These are phyloP conservation scores for Neoseiulus cucumeris DNA, from an alignment of 1,140 invertebrate genomes.

Conservation along the genomic window DNA sequence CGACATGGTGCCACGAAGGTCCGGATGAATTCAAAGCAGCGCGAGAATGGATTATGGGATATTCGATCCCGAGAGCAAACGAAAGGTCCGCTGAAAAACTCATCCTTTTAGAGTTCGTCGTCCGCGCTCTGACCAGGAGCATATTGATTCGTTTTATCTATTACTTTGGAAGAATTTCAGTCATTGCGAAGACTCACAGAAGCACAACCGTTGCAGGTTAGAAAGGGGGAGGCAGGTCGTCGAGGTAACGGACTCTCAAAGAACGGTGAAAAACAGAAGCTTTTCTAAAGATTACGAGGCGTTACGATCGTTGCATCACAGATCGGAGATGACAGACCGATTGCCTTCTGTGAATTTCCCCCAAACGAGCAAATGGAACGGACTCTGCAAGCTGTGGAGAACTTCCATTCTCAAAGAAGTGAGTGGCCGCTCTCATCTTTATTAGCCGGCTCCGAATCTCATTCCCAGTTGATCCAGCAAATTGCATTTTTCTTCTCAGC, in stretches of 20 bases:
- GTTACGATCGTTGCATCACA: conserved; percentile 31
- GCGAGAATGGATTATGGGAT: conserved; percentile 56
- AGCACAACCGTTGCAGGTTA: neutral
- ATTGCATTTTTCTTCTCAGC: neutral
- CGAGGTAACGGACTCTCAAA: conserved; percentile 28
- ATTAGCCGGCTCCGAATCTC: neutral
- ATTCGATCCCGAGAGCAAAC: conserved; percentile 22
- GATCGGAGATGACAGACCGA: conserved; percentile 73
- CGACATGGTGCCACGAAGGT: conserved; percentile 93
- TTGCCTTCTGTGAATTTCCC: conserved; percentile 76
- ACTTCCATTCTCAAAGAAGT: conserved; percentile 51
- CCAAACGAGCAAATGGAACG: conserved; percentile 72
- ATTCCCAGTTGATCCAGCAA: neutral
- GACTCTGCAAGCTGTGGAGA: conserved; percentile 80
- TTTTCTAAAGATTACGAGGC: conserved; percentile 32
- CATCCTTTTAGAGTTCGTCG: too few species aligned
- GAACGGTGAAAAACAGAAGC: conserved; percentile 31
- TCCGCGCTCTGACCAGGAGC: too few species aligned
- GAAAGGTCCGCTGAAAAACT: too few species aligned
- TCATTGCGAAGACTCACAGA: too few species aligned
- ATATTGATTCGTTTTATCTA: too few species aligned
- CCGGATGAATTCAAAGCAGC: conserved; percentile 57
- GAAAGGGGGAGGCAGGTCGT: conserved; percentile 27
- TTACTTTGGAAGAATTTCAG: too few species aligned
- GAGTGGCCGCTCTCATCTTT: too few species aligned